Evolutionary conservation across 2,113 vertebrate species (phyloP), one percentile per base, ranked within the genome.

Genomic region (Heterocephalus glaber): DNA sequence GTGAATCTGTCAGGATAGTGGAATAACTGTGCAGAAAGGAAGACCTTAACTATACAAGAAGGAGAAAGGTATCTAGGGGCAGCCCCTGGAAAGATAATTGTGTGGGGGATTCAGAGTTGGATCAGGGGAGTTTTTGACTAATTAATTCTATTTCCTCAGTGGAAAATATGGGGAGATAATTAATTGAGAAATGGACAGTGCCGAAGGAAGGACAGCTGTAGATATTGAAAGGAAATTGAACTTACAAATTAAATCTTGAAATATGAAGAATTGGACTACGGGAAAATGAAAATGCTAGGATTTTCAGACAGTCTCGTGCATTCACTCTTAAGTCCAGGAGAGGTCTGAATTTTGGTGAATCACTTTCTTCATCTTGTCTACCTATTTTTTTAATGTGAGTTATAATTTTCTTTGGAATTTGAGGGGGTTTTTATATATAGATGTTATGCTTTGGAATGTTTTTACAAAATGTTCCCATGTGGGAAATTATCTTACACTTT

Each of bases 341-440:
- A 20, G 54, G 47, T 66, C 33, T 16, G 17, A 72, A 86, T 80
- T 92, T 72, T 65, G 54, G 28, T 70, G 60, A 94, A 49, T 86
- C 14, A 30, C 14, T 83, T 60, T 44, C 77, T 91, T 91, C 41
- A 30, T 49, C 5, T 52, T 61, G 49, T 47, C 10, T 54, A 30
- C 7, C 63, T 84, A 52, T 44, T 60, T 90, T 92, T 63, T 54
- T 4, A 60, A 49, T 77, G 22, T 74, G 35, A 79, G 28, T 65
- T 61, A 84, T 86, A 76, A 44, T 92, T 86, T 95, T 82, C 44
- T 77, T 95, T 91, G 52, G 65, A 93, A 92, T 77, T 90, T 79
- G 13, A 93, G 26, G 49, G 7, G 68, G 10, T 70, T 86, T 92
- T 86, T 90, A 47, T 72, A n/a, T 82, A 22, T 82, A 35, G 28